These are phyloP conservation scores for Falco concolor DNA, from an alignment of 2,797 vertebrate species.

Conservation along the genomic window DNA sequence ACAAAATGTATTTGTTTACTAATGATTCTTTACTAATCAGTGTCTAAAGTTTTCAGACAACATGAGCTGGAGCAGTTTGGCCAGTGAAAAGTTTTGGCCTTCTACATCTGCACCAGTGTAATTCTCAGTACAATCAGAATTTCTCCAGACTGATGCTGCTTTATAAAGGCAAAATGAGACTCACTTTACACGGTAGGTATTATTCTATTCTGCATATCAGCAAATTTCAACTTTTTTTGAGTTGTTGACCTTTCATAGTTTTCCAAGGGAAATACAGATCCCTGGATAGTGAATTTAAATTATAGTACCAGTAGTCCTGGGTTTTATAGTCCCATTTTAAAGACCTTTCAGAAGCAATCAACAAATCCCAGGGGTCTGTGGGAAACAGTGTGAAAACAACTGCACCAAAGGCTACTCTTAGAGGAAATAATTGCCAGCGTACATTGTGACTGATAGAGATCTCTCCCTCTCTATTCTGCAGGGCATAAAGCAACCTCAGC, in stretches of 20 bases:
- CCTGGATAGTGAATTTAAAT: not conserved
- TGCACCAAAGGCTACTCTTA: not conserved
- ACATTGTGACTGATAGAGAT: not conserved
- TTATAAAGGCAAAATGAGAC: not conserved
- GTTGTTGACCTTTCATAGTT: not conserved
- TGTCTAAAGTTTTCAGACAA: not conserved
- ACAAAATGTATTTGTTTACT: not conserved
- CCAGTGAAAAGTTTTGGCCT: conserved; percentile 7
- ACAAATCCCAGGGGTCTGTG: not conserved
- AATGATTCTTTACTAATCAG: not conserved
- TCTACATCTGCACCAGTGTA: not conserved
- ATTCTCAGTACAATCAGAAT: not conserved
- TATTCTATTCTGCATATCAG: not conserved
- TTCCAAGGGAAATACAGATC: not conserved
- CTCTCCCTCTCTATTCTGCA: not conserved
- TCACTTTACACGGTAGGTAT: not conserved
- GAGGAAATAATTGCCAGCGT: not conserved
- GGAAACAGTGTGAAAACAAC: not conserved
- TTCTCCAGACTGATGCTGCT: not conserved
- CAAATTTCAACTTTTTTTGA: not conserved
- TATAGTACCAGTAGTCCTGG: not conserved
- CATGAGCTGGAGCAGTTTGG: not conserved
- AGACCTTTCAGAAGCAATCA: not conserved
- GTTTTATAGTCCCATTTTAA: not conserved
- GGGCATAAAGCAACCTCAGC: not conserved